Conservation (phyloP, 2,113 vertebrate genomes). For the Circaetus cinerascens region DNA sequence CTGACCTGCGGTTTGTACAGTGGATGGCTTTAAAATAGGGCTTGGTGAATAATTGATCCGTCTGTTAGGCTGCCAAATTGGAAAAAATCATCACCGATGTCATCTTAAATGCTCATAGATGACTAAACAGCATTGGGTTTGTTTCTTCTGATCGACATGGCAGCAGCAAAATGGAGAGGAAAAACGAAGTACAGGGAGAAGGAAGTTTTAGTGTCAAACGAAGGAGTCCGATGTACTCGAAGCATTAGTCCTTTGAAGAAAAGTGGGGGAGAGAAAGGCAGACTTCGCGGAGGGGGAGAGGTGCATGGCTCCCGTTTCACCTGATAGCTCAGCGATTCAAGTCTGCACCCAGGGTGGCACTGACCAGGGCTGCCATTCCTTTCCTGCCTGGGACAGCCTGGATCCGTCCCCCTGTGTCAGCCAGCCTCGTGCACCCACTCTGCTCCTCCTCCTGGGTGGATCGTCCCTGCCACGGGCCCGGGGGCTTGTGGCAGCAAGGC, state of each 20-base stretch:
- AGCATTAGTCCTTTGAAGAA: neutral
- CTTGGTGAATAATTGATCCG: neutral
- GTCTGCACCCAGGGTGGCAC: neutral
- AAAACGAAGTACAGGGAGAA: neutral
- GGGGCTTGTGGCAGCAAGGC: accelerated
- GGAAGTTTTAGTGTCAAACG: neutral
- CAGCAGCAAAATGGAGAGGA: neutral
- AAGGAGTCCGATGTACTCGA: neutral
- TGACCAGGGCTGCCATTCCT: neutral
- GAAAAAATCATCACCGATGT: neutral
- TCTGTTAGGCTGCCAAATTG: neutral
- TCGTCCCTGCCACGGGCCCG: neutral
- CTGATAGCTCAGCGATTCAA: accelerated
- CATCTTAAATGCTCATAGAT: neutral
- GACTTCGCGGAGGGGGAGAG: accelerated
- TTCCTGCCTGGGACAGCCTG: neutral
- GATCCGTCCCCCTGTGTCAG: neutral
- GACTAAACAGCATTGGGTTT: neutral
- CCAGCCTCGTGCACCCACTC: neutral
- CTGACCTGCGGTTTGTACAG: neutral
- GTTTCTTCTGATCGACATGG: neutral
- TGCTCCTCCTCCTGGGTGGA: neutral
- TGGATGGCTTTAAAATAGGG: neutral
- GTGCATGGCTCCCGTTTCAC: neutral
- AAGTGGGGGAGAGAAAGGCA: neutral